Base-by-base conservation (phyloP, 2,113 vertebrate species). In the Zosterops pallidus region DNA sequence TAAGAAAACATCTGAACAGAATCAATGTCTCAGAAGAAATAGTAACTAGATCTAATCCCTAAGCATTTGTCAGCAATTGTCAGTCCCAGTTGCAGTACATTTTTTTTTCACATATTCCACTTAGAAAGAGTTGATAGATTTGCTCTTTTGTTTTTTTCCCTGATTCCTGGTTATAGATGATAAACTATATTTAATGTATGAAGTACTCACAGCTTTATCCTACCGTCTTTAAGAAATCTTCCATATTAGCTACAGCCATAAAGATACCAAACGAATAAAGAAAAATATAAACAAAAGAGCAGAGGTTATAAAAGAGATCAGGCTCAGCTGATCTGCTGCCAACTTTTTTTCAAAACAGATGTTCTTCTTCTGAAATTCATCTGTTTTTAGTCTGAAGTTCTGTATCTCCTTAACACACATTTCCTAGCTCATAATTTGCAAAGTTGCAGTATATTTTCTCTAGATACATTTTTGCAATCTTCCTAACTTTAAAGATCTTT, bases 311-410 rank as follows among this genome's bases (percentile, higher is more conserved):
- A 68, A 92, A 96, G 78, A 41, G 15, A 75, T 59, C 49, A 84
- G 60, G 13, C 39, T 95, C n/a, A 80, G 65, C 63, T 86, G 50
- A 81, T 57, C 83, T 75, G 56, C 62, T 95, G 83, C 81, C 83
- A 95, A 26, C 16, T 92, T 84, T 81, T 91, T 91, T 50, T 65
- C 29, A 41, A 69, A 89, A 63, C 92, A 97, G 83, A 85, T 94
- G 49, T 72, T 92, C n/a, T 83, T 88, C 79, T 89, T 89, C 83
- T 95, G 87, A 80, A 33, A 31, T 86, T 86, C 60, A 86, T 89
- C 80, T 96, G 76, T 0, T 93, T 93, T 92, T 11, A 69, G 57
- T 84, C 72, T 80, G 64, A 52, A 90, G 62, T 79, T 89, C 55
- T 91, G 41, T 65, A 83, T 69, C 52, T 77, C 53, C 86, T 89